Evolutionary conservation across 2,888 invertebrate genomes (phyloP).

Genomic region (Tenthredo mesomela): DNA sequence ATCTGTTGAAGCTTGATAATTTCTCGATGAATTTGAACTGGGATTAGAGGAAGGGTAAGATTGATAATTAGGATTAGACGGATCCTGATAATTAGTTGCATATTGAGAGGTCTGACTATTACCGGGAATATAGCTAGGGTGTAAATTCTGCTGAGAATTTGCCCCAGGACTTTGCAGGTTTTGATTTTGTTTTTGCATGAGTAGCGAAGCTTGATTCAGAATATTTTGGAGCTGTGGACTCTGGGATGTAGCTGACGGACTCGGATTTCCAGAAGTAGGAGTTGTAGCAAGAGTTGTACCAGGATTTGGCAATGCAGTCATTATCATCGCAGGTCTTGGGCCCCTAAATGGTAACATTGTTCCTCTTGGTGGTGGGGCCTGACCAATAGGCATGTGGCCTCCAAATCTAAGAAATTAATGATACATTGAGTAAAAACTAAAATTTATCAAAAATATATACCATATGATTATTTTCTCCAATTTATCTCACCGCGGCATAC

Average conservation of each 20-base stretch:
- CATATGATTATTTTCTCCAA: background rate
- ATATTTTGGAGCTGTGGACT: slow-evolving; percentile 44
- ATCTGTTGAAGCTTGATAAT: slow-evolving; percentile 11
- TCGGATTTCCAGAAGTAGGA: background rate
- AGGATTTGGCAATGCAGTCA: background rate
- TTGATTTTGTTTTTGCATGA: slow-evolving; percentile 27
- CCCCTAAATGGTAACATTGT: slow-evolving; percentile 23
- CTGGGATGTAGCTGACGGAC: background rate
- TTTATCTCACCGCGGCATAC: slow-evolving; percentile 34
- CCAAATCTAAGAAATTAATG: background rate
- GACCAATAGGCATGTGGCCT: slow-evolving; percentile 26
- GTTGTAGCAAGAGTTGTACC: background rate
- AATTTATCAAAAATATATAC: background rate
- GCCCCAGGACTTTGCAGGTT: background rate
- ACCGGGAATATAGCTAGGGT: background rate
- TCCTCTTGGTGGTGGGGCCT: background rate
- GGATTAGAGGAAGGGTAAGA: background rate
- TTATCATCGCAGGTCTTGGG: slow-evolving; percentile 11
- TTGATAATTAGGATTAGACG: slow-evolving; percentile 18
- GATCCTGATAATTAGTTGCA: slow-evolving; percentile 18
- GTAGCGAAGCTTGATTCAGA: slow-evolving; percentile 39
- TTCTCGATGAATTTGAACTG: background rate
- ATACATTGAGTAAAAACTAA: background rate
- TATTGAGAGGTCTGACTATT: slow-evolving; percentile 12
- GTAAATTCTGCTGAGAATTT: slow-evolving; percentile 13